A percentile compares a stretch with the other conserved stretches of the same genome.
These are phyloP conservation scores for Apis dorsata DNA, from an alignment of 1,140 invertebrate species.

Conservation along the genomic window DNA sequence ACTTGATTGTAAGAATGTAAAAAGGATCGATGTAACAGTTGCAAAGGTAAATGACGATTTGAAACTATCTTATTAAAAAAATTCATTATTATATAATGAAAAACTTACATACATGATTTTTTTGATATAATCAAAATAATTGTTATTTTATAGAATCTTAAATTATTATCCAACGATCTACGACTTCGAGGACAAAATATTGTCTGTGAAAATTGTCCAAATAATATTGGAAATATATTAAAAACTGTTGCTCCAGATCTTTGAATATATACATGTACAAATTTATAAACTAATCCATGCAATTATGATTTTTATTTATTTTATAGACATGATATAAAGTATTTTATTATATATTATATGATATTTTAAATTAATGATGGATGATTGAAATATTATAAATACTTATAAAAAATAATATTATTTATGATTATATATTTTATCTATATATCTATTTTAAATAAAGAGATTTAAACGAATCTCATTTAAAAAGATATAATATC, in stretches of 20 bases:
- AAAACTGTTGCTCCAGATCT: conserved; percentile 63
- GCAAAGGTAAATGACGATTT: conserved; percentile 78
- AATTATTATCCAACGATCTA: conserved; percentile 65
- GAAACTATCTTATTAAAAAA: background rate
- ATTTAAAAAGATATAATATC: too few relatives aligned
- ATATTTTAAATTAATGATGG: background rate
- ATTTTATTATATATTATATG: too few relatives aligned
- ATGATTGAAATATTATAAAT: background rate
- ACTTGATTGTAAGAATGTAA: conserved; percentile 81
- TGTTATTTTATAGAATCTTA: conserved; percentile 64
- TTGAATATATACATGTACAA: background rate
- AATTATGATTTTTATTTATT: background rate
- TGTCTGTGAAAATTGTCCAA: conserved; percentile 59
- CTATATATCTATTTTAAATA: too few relatives aligned
- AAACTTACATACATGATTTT: background rate
- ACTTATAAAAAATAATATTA: background rate
- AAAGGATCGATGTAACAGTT: conserved; percentile 81
- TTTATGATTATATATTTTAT: background rate
- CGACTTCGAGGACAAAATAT: conserved; percentile 58
- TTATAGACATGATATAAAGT: too few relatives aligned
- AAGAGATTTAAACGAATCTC: too few relatives aligned
- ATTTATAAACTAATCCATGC: background rate
- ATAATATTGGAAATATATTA: conserved; percentile 48
- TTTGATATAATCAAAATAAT: background rate
- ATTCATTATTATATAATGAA: background rate